Conservation (phyloP, 2,797 vertebrate species). For the Carduelis carduelis region DNA sequence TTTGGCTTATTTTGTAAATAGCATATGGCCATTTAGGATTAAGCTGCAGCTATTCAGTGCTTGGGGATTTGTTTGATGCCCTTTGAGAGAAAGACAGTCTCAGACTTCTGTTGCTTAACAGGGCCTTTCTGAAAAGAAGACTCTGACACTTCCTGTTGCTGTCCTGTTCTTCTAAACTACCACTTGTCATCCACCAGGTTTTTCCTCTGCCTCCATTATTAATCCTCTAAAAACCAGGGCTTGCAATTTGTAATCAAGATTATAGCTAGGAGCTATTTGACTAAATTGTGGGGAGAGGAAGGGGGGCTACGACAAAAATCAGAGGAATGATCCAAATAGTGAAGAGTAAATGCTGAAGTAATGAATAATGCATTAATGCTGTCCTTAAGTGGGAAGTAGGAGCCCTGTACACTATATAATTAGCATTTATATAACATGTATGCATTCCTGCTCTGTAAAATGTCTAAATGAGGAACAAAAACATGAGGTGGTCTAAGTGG, state of each 20-base stretch:
- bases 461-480: background rate
- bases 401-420: background rate
- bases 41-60: background rate
- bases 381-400: background rate
- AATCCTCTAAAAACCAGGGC: background rate
- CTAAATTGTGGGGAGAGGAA: background rate
- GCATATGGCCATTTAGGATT: background rate
- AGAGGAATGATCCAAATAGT: background rate
- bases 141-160: fast-evolving
- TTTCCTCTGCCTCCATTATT: background rate
- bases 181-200: background rate
- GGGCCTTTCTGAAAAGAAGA: background rate
- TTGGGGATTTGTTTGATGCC: background rate
- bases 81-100: background rate
- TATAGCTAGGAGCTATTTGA: background rate
- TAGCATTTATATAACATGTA: background rate
- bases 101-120: background rate
- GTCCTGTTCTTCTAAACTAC: background rate
- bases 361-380: background rate
- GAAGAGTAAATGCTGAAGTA: background rate
- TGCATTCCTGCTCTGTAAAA: background rate
- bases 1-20: background rate
- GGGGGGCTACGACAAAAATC: background rate
- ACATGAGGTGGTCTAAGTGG: background rate
- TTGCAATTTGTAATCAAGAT: background rate